A percentile compares a stretch with the other conserved stretches of the same genome.
These are phyloP conservation scores for Nemotelus nigrinus DNA, from an alignment of 2,888 invertebrate genomes.

Conservation along the genomic window DNA sequence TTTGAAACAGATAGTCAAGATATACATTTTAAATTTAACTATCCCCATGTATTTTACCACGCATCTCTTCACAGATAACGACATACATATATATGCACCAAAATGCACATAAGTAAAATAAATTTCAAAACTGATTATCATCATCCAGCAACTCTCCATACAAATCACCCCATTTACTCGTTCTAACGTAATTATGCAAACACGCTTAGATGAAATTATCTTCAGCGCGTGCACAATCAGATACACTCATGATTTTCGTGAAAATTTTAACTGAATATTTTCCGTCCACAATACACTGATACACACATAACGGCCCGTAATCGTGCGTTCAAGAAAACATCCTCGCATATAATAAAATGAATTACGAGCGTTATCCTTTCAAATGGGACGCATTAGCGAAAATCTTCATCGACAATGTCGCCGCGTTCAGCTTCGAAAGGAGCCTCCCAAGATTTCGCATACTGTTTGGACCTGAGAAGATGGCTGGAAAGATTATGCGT, in stretches of 20 bases:
- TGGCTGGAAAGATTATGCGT: too few relatives aligned
- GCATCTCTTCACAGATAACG: too few relatives aligned
- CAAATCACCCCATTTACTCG: constrained; percentile 11
- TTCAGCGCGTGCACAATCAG: neutral
- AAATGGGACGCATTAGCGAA: constrained; percentile 33
- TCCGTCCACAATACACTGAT: neutral
- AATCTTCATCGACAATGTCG: constrained; percentile 10
- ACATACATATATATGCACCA: too few relatives aligned
- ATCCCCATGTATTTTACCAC: too few relatives aligned
- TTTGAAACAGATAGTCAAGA: too few relatives aligned
- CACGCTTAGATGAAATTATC: constrained; percentile 9
- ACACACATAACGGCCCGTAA: neutral
- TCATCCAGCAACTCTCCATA: constrained; percentile 4
- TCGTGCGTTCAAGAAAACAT: constrained; percentile 13
- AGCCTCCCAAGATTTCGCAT: neutral
- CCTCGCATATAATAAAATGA: constrained; percentile 7
- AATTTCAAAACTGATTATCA: neutral
- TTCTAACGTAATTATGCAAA: constrained; percentile 24
- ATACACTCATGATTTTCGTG: neutral
- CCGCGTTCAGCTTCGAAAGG: neutral
- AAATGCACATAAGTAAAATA: neutral
- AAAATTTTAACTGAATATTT: neutral
- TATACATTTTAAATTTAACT: too few relatives aligned
- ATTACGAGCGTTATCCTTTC: constrained; percentile 32
- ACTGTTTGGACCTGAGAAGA: too few relatives aligned